A percentile compares a stretch with the other conserved stretches of the same genome.
Evolutionary conservation across 2,113 vertebrate species (phyloP).

Genomic region (Ailurus styani): DNA sequence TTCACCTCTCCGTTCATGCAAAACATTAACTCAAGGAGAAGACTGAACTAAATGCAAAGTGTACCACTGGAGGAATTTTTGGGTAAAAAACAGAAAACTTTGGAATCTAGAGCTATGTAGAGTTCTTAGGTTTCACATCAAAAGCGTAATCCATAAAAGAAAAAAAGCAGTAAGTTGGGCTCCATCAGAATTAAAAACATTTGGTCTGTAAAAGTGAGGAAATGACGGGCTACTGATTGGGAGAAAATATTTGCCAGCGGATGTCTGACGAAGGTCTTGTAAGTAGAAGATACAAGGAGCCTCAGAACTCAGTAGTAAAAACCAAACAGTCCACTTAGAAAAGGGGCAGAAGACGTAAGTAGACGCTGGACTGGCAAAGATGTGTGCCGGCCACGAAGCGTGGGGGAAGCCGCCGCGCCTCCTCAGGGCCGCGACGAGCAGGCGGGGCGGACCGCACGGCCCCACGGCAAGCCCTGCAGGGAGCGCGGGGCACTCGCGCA

Average conservation of each 20-base stretch:
- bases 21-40: background rate
- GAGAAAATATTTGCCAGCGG: background rate
- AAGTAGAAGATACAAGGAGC: background rate
- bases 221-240: background rate
- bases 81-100: background rate
- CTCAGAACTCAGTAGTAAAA: background rate
- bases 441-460: no score
- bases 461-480: no score
- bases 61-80: background rate
- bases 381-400: background rate
- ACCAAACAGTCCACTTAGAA: background rate
- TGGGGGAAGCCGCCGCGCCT: no score
- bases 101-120: background rate
- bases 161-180: background rate
- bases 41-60: accelerated
- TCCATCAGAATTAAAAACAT: background rate
- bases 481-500: no score
- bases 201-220: background rate
- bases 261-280: no score
- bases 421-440: no score
- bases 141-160: background rate
- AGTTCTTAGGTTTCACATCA: background rate
- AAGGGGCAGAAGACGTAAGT: background rate
- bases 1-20: background rate
- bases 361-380: background rate